phyloP scores from a whole-genome alignment of 2,797 vertebrate species.

The Tenualosa thibaudeaui region DNA sequence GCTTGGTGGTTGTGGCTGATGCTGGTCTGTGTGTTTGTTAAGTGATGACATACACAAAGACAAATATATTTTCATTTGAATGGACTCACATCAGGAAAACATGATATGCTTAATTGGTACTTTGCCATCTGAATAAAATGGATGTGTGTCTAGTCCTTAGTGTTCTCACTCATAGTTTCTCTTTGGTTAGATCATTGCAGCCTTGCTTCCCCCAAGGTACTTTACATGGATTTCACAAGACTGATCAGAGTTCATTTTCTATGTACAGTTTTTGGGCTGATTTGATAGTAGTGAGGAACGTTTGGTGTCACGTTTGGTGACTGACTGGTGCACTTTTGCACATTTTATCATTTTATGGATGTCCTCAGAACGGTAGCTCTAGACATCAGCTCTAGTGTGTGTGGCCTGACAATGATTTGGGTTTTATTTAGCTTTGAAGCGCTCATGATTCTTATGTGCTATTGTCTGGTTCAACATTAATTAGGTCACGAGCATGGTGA shows the following conservation, averaged over 20 bases:
- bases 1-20: not conserved
- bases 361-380: not conserved
- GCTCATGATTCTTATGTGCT: constrained; percentile 31
- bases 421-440: constrained; percentile 4
- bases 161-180: constrained; percentile 29
- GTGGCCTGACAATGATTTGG: not conserved
- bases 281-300: not conserved
- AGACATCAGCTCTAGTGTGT: not conserved
- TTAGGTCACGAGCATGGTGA: constrained; percentile 40
- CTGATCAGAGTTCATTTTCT: not conserved
- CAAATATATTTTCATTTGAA: not conserved
- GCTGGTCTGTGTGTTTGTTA: not conserved
- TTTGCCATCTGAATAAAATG: constrained; percentile 25
- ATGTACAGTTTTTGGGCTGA: constrained; percentile 6
- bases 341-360: not conserved
- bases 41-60: constrained; percentile 3
- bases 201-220: not conserved
- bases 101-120: constrained; percentile 34
- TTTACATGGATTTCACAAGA: not conserved
- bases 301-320: not conserved
- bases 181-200: constrained; percentile 54
- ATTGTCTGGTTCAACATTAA: constrained; percentile 47
- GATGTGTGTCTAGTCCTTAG: constrained; percentile 38
- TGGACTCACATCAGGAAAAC: constrained; percentile 31
- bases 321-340: not conserved